Evolutionary conservation across 1,140 invertebrate genomes (phyloP), one percentile per base, ranked within the genome.

Genomic region (Panagrolaimus sp.): DNA sequence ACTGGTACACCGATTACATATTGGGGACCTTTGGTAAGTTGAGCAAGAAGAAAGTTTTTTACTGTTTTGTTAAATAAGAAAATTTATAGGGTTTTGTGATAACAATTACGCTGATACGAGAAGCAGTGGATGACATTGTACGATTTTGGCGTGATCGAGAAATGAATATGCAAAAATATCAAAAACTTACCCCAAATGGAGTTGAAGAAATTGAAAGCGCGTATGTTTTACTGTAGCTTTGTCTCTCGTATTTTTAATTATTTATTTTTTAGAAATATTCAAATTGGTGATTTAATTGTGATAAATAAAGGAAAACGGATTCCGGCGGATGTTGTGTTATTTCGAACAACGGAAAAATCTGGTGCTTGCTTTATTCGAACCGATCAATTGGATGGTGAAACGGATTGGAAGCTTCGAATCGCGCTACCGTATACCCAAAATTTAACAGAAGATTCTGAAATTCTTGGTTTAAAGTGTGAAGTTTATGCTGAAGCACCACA

Each of bases 381-480:
- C 0, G 96, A 99, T 86, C 96, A 99, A 84, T 84, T 99, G 70
- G 96, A 98, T 85, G 96, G 96, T 48, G 96, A 98, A 86, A 98
- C 95, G 66, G 96, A 99, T 86, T 98, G 96, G 96, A 99, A 99
- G 85, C 86, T 98, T 45, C 87, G 94, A 72, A 86, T 97, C 58
- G 93, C 96, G 15, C 88, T 98, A 65, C 89, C 91, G 6, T 89
- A 89, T 9, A 97, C 93, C 1, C 94, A 98, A 84, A 92, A 92
- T 82, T 85, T 96, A 10, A 88, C 89, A 9, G 88, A 87, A 63
- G 91, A 95, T 83, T 87, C 88, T 65, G 87, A 94, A 73, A 86
- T 98, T 12, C 90, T 96, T 78, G 89, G 91, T 77, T 90, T 93
- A 67, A 89, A 91, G 80, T 91, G 92, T 0, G 89, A 89, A 73